phyloP scores from a whole-genome alignment of 2,888 invertebrate genomes.

The Meloe dianella region DNA sequence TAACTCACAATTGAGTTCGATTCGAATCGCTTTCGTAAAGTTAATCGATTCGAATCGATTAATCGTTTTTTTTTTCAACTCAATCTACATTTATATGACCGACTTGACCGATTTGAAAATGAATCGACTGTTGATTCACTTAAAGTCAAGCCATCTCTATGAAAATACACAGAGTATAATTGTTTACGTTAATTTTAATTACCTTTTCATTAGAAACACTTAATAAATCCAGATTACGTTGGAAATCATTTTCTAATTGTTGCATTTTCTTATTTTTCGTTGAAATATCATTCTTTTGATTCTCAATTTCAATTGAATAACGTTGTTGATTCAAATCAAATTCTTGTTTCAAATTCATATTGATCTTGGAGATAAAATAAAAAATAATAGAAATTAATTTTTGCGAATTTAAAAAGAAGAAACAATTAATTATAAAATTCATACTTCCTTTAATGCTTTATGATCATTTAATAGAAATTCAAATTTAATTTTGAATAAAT shows the following conservation, averaged over 20 bases:
- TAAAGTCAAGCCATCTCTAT: too few species aligned
- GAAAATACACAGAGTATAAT: too few species aligned
- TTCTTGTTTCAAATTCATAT: slow-evolving; percentile 13
- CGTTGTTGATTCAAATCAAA: slow-evolving; percentile 5
- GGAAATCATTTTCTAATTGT: slow-evolving; percentile 14
- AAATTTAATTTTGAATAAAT: slow-evolving; percentile 17
- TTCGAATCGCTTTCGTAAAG: too few species aligned
- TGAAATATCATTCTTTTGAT: slow-evolving; percentile 22
- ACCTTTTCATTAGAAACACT: slow-evolving; percentile 16
- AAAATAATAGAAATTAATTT: too few species aligned
- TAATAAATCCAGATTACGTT: not conserved
- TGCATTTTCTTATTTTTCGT: slow-evolving; percentile 15
- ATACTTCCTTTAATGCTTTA: slow-evolving; percentile 16
- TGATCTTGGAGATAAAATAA: slow-evolving; percentile 14
- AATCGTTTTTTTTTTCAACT: too few species aligned
- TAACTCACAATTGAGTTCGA: too few species aligned
- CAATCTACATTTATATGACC: not conserved
- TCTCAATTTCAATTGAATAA: slow-evolving; percentile 12
- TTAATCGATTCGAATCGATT: too few species aligned
- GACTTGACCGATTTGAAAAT: too few species aligned
- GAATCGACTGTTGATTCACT: too few species aligned
- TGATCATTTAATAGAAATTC: slow-evolving; percentile 15
- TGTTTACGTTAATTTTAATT: too few species aligned
- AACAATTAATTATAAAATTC: not conserved
- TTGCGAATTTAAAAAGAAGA: too few species aligned